phyloP scores from a whole-genome alignment of 2,888 invertebrate species.

The Agrotis ipsilon region DNA sequence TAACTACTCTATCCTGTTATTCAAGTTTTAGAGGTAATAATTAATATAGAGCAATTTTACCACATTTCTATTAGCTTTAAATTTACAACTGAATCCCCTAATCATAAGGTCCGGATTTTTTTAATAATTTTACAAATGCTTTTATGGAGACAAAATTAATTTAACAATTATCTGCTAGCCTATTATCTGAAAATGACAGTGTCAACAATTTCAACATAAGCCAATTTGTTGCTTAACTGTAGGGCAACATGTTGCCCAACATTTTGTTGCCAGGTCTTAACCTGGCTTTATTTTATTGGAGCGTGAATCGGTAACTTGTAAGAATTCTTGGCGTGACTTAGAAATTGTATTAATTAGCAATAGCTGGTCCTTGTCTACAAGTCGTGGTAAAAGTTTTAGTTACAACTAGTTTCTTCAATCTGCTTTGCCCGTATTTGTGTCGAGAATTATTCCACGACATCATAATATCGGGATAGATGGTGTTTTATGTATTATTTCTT shows the following conservation, averaged over 20 bases:
- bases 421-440: no score
- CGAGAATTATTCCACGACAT: no score
- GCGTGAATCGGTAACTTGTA: constrained; percentile 45
- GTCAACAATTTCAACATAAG: background rate
- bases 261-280: constrained; percentile 24
- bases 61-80: background rate
- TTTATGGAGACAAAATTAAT: no score
- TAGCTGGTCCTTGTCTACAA: background rate
- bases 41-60: no score
- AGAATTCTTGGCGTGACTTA: constrained; percentile 38
- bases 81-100: no score
- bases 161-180: no score
- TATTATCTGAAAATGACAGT: no score
- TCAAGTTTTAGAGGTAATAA: no score
- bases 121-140: no score
- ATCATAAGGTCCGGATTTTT: background rate
- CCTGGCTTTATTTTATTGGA: constrained; percentile 21
- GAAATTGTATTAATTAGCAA: constrained; percentile 34
- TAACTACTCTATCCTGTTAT: no score
- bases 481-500: no score
- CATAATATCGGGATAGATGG: no score
- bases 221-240: background rate
- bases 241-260: constrained; percentile 16
- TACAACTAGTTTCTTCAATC: background rate
- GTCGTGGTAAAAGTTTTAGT: constrained; percentile 10